Evolutionary conservation across 2,797 vertebrate genomes (phyloP).

Genomic region (Danionella dracula): DNA sequence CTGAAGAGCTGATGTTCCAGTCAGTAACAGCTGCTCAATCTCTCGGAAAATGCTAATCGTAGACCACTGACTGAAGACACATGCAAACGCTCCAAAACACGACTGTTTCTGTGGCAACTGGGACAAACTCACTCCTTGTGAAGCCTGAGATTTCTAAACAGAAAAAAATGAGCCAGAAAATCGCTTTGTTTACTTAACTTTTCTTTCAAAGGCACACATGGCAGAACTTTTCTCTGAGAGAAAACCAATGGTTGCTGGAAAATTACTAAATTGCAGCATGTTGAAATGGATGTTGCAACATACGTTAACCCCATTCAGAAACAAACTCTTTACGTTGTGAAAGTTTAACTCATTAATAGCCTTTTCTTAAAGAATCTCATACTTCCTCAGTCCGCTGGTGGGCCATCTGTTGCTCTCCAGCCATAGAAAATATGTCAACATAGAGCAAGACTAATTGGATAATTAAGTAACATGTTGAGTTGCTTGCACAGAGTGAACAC

Average conservation of each 20-base stretch:
- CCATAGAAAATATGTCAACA: no score
- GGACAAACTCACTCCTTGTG: slow-evolving; percentile 32
- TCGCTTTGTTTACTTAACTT: slow-evolving; percentile 21
- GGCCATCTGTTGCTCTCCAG: no score
- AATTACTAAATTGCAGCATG: slow-evolving; percentile 11
- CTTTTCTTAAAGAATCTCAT: no score
- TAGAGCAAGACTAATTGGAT: no score
- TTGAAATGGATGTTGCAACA: slow-evolving; percentile 18
- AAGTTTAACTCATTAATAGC: no score
- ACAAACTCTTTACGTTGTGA: no score
- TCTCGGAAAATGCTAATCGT: slow-evolving; percentile 17
- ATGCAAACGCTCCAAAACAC: slow-evolving; percentile 37
- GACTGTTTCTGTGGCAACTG: slow-evolving; percentile 32
- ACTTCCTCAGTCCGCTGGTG: no score
- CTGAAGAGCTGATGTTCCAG: slow-evolving; percentile 13
- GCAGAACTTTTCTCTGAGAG: slow-evolving; percentile 14
- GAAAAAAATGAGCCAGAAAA: slow-evolving; percentile 14
- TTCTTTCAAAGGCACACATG: slow-evolving; percentile 28
- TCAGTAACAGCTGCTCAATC: slow-evolving; percentile 32
- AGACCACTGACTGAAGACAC: slow-evolving; percentile 25
- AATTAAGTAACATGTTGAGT: no score
- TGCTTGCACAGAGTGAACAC: no score
- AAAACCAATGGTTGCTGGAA: slow-evolving; percentile 7
- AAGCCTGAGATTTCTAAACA: slow-evolving; percentile 23
- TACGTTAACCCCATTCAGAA: not conserved